Percentiles rank a stretch among this genome's conserved stretches.
These are phyloP conservation scores for Amphiura filiformis DNA, from an alignment of 35 echinoderm and acorn worm genomes.

Conservation along the genomic window DNA sequence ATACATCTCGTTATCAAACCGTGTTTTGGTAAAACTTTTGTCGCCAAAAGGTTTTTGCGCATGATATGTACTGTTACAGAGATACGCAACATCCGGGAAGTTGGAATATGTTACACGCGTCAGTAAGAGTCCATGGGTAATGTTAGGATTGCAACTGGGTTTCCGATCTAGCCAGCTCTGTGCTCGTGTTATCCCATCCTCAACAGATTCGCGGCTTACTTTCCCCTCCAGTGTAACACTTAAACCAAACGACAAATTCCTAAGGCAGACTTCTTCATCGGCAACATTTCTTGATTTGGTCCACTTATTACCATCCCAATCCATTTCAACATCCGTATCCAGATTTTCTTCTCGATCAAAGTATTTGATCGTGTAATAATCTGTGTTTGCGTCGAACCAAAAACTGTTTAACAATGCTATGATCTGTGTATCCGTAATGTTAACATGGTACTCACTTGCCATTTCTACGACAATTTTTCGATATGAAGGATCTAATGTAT, in stretches of 20 bases:
- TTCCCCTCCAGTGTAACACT: background rate
- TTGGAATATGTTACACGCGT: background rate
- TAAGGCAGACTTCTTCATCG: no score
- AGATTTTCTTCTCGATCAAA: background rate
- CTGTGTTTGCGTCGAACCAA: background rate
- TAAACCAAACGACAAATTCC: no score
- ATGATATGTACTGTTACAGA: background rate
- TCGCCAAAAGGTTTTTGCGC: background rate
- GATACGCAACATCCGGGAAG: background rate
- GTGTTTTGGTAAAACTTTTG: background rate
- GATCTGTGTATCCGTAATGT: background rate
- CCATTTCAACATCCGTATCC: no score
- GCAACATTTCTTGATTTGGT: background rate
- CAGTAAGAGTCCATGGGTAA: background rate
- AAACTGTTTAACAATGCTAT: background rate
- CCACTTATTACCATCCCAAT: background rate
- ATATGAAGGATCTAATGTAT: background rate
- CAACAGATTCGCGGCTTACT: background rate
- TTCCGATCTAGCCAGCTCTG: background rate
- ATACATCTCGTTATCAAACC: no score
- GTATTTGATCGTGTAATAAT: background rate
- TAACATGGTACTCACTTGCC: no score
- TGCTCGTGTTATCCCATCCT: background rate
- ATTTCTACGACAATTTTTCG: background rate
- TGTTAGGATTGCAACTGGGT: background rate